Percentiles rank a stretch among this genome's conserved stretches.
These are phyloP conservation scores for Lysandra coridon DNA, from an alignment of 2,888 invertebrate genomes.

Conservation along the genomic window DNA sequence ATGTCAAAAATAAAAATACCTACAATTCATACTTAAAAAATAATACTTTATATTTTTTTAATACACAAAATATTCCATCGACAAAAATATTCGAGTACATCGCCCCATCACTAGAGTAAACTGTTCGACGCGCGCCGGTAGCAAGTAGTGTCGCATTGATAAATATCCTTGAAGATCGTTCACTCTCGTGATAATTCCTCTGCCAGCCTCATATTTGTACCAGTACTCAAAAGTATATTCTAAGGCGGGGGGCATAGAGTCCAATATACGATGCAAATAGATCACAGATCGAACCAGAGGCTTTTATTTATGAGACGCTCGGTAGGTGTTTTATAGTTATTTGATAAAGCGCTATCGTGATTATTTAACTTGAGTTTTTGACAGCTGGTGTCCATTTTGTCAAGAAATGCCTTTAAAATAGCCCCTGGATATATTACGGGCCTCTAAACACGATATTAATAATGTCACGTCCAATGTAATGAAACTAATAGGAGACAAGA, in stretches of 20 bases:
- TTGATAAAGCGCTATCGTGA: constrained; percentile 78
- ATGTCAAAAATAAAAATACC: too few species aligned
- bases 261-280: constrained; percentile 40
- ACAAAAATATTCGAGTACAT: neutral
- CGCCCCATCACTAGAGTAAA: constrained; percentile 55
- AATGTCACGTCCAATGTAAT: constrained; percentile 11
- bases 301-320: constrained; percentile 73
- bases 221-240: constrained; percentile 45
- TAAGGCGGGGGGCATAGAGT: constrained; percentile 45
- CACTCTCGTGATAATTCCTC: constrained; percentile 75
- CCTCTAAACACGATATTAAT: constrained; percentile 8
- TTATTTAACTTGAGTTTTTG: constrained; percentile 72
- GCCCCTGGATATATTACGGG: constrained; percentile 28
- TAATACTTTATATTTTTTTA: neutral
- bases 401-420: constrained; percentile 25
- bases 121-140: constrained; percentile 77
- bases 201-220: constrained; percentile 59
- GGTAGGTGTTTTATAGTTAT: constrained; percentile 76
- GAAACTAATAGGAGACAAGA: constrained; percentile 12
- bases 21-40: too few species aligned
- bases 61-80: neutral
- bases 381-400: constrained; percentile 66
- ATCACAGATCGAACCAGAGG: constrained; percentile 49
- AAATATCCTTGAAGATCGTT: constrained; percentile 79
- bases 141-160: constrained; percentile 78